Conservation (phyloP, 2,888 invertebrate species). For the Entomobrya proxima region DNA sequence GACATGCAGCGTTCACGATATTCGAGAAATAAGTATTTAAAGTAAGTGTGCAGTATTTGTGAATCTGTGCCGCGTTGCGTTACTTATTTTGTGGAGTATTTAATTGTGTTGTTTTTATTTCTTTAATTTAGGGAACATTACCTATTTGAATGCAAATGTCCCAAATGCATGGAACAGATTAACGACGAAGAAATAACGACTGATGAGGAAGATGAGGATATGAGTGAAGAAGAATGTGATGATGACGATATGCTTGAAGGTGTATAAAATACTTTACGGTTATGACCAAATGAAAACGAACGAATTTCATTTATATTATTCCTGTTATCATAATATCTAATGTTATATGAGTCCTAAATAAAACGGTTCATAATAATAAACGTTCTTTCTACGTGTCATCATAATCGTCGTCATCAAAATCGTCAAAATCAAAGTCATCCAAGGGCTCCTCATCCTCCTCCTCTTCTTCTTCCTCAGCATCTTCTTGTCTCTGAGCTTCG, state of each 20-base stretch:
- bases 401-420: conserved; percentile 49
- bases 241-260: conserved; percentile 75
- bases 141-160: conserved; percentile 88
- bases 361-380: not conserved
- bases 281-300: conserved; percentile 38
- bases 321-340: not conserved
- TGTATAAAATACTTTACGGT: not conserved
- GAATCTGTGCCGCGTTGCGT: not conserved
- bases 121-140: conserved; percentile 86
- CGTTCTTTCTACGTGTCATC: conserved; percentile 21
- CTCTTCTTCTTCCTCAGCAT: conserved; percentile 63
- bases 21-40: conserved; percentile 88
- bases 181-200: conserved; percentile 88
- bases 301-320: conserved; percentile 27
- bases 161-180: conserved; percentile 85
- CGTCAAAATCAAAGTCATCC: conserved; percentile 33
- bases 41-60: conserved; percentile 76
- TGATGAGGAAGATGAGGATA: conserved; percentile 82
- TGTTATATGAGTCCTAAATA: not conserved
- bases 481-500: conserved; percentile 63
- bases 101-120: conserved; percentile 74
- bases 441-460: conserved; percentile 42
- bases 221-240: conserved; percentile 80
- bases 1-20: conserved; percentile 87
- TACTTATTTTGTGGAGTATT: conserved; percentile 50